Evolutionary conservation across 2,888 invertebrate species (phyloP).

Genomic region (Alentia gelatinosa): DNA sequence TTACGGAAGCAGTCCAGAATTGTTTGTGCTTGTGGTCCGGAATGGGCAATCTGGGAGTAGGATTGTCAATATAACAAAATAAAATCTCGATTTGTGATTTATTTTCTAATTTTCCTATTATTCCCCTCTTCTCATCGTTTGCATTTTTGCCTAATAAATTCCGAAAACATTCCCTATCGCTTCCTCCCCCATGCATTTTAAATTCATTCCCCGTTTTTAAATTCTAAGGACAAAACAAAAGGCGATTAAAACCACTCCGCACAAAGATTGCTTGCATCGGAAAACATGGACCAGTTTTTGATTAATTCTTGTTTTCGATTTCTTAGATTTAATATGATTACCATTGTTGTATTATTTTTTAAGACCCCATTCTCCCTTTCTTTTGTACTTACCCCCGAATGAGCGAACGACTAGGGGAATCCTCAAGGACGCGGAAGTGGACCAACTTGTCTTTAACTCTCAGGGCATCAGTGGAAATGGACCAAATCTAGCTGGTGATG

Average conservation of each 20-base stretch:
- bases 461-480: not conserved
- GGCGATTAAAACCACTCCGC: not conserved
- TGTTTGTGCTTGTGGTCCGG: no score
- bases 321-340: not conserved
- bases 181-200: not conserved
- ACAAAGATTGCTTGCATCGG: conserved; percentile 16
- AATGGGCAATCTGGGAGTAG: not conserved
- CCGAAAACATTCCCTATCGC: not conserved
- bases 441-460: conserved; percentile 3
- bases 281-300: not conserved
- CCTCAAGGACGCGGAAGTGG: not conserved
- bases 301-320: not conserved
- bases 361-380: not conserved
- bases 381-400: conserved; percentile 10
- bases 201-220: not conserved
- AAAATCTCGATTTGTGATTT: not conserved
- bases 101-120: not conserved
- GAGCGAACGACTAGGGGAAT: not conserved
- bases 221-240: not conserved
- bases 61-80: not conserved
- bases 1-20: no score
- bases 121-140: no score
- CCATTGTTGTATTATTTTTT: no score
- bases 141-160: not conserved
- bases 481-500: conserved; percentile 4